Evolutionary conservation across 2,113 vertebrate species (phyloP).

Genomic region (Pithys albifrons): DNA sequence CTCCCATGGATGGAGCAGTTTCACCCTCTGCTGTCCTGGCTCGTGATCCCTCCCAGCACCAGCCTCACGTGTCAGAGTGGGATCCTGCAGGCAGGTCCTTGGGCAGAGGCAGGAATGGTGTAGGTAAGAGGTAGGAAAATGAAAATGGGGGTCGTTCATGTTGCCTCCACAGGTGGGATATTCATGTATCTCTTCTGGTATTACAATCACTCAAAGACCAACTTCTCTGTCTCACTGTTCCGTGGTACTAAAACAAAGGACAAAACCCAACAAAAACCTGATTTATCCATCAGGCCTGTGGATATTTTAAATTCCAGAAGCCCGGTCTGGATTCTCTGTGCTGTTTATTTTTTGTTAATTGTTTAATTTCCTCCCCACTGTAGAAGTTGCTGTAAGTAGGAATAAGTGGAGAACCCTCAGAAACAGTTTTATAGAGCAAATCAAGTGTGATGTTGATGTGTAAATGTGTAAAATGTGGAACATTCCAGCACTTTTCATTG

Average conservation of each 20-base stretch:
- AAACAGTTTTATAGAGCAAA: conserved; percentile 16
- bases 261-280: background rate
- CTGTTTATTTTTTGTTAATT: background rate
- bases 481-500: conserved; percentile 42
- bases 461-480: conserved; percentile 22
- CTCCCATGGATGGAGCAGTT: background rate
- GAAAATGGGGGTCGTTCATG: background rate
- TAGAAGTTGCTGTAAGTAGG: conserved; percentile 42
- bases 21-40: background rate
- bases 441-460: background rate
- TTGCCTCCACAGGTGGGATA: background rate
- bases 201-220: background rate
- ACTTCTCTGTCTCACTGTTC: conserved; percentile 19
- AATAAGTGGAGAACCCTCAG: conserved; percentile 1
- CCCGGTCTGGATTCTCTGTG: background rate
- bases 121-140: background rate
- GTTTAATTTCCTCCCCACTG: conserved; percentile 5
- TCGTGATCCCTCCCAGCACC: background rate
- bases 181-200: conserved; percentile 33
- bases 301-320: background rate
- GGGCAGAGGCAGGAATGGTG: background rate
- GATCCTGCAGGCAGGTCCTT: conserved; percentile 45
- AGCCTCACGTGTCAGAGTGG: background rate
- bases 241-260: background rate
- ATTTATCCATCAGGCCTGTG: background rate